phyloP scores from a whole-genome alignment of 2,113 vertebrate species.

The Acinonyx jubatus region DNA sequence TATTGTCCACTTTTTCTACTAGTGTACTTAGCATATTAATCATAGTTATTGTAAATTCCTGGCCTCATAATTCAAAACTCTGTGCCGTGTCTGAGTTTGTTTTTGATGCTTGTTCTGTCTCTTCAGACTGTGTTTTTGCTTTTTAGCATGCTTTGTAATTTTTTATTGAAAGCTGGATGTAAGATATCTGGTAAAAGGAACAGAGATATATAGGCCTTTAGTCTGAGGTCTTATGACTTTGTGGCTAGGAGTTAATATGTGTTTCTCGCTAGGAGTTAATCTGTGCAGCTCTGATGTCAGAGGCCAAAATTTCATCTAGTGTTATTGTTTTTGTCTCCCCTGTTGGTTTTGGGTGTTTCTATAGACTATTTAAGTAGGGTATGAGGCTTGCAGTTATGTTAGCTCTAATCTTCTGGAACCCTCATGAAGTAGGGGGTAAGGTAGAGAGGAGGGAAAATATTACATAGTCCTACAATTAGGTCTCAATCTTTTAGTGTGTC shows the following conservation, averaged over 20 bases:
- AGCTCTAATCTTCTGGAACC: background rate
- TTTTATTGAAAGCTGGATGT: background rate
- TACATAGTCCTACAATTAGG: background rate
- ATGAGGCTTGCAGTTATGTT: background rate
- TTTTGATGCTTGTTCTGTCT: background rate
- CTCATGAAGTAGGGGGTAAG: background rate
- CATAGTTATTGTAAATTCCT: background rate
- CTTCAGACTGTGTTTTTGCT: background rate
- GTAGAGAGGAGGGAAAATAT: background rate
- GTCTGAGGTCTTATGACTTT: background rate
- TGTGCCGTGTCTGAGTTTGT: background rate
- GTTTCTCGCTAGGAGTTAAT: background rate
- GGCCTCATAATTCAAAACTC: background rate
- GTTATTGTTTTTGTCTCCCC: background rate
- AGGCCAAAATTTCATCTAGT: background rate
- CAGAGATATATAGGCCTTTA: background rate
- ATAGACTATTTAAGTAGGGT: background rate
- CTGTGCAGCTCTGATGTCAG: background rate
- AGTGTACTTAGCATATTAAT: background rate
- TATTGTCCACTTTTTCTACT: background rate
- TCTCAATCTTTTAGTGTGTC: background rate
- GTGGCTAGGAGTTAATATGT: background rate
- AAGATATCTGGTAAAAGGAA: background rate
- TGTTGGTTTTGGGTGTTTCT: background rate
- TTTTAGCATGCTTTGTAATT: background rate